These are phyloP conservation scores for Conchocele bisecta DNA, from an alignment of 2,888 invertebrate genomes.

Conservation along the genomic window DNA sequence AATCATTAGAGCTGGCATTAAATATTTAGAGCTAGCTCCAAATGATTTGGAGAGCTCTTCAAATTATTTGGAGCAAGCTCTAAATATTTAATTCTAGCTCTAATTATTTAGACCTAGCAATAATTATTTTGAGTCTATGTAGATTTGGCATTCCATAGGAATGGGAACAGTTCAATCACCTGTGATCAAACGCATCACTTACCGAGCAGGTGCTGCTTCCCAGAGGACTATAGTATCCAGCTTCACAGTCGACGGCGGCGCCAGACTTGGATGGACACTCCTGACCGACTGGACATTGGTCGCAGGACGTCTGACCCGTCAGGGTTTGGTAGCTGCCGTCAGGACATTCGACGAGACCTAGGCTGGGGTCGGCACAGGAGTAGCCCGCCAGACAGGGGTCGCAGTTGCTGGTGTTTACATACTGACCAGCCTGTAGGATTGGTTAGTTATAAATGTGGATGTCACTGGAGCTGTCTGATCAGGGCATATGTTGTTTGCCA, in stretches of 20 bases:
- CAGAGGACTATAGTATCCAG: conserved; percentile 73
- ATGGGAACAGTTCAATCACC: too few species aligned
- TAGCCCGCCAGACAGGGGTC: conserved; percentile 73
- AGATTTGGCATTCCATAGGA: too few species aligned
- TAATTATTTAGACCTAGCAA: too few species aligned
- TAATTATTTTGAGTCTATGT: too few species aligned
- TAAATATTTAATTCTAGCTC: too few species aligned
- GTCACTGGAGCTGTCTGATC: too few species aligned
- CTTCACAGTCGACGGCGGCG: conserved; percentile 69
- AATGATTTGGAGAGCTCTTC: too few species aligned
- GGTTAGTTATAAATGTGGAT: too few species aligned
- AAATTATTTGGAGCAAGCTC: too few species aligned
- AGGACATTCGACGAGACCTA: conserved; percentile 69
- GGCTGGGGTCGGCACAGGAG: conserved; percentile 72
- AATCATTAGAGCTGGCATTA: too few species aligned
- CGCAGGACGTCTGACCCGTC: conserved; percentile 74
- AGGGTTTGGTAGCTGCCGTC: conserved; percentile 75
- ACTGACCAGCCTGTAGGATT: conserved; percentile 77
- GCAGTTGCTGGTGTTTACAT: conserved; percentile 74
- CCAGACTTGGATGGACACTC: conserved; percentile 65
- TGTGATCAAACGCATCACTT: conserved; percentile 42
- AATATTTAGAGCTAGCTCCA: too few species aligned
- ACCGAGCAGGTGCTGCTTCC: conserved; percentile 73
- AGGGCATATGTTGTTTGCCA: too few species aligned
- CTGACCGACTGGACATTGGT: conserved; percentile 75